phyloP scores from a whole-genome alignment of 2,113 vertebrate species.

The Sinocyclocheilus grahami region DNA sequence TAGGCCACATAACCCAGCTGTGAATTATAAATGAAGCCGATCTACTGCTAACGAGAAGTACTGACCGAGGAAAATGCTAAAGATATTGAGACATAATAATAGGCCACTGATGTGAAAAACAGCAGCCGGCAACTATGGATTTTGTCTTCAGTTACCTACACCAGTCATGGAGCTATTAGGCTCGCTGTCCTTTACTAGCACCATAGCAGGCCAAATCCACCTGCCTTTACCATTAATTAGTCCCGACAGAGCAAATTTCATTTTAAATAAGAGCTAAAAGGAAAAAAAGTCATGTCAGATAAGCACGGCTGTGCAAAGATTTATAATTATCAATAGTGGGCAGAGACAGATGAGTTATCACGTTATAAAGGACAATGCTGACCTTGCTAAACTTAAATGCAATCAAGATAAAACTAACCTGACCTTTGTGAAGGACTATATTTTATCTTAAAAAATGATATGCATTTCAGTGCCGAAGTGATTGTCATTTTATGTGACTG shows the following conservation, averaged over 20 bases:
- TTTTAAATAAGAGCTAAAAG: constrained; percentile 66
- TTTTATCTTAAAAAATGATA: constrained; percentile 36
- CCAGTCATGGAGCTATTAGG: constrained; percentile 91
- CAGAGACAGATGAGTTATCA: constrained; percentile 29
- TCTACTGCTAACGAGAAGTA: constrained; percentile 69
- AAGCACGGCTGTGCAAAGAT: constrained; percentile 22
- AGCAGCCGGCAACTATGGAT: constrained; percentile 90
- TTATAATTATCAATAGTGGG: constrained; percentile 25
- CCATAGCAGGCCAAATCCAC: constrained; percentile 85
- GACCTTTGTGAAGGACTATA: constrained; percentile 47
- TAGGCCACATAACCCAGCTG: constrained; percentile 52
- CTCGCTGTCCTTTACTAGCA: constrained; percentile 86
- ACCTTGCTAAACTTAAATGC: constrained; percentile 34
- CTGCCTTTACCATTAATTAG: constrained; percentile 87
- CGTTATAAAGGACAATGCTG: constrained; percentile 42
- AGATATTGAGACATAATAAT: constrained; percentile 83
- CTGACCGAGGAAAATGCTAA: constrained; percentile 68
- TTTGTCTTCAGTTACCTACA: constrained; percentile 89
- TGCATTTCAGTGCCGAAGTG: constrained; percentile 30
- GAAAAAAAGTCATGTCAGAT: constrained; percentile 23
- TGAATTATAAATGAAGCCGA: constrained; percentile 67
- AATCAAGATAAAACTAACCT: constrained; percentile 43
- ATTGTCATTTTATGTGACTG: constrained; percentile 46
- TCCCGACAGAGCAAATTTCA: constrained; percentile 80
- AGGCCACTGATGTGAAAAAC: constrained; percentile 82